Evolutionary conservation across 2,113 vertebrate species (phyloP), one percentile per base, ranked within the genome.

Genomic region (Sapayoa aenigma): DNA sequence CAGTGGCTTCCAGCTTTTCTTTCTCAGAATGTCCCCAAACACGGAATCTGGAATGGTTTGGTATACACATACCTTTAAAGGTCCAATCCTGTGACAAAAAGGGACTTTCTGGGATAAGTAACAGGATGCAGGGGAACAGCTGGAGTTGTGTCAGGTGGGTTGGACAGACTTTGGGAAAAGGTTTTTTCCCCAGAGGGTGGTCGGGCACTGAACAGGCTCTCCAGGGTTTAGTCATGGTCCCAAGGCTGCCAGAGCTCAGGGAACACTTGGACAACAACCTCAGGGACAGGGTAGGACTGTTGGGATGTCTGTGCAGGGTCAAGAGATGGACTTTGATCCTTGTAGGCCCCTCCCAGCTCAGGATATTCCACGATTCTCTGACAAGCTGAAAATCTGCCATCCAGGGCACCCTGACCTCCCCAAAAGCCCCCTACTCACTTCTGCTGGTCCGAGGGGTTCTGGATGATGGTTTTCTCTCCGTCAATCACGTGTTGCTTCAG

Each of bases 381-480:
- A 14, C 31, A 56, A n/a, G 31, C 30, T n/a, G 14, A n/a, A 56
- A 14, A 33, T 56, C 12, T 22, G 8, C 55, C 30, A 56, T 17
- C 25, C 60, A 63, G 37, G 27, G 60, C 60, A 66, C 41, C 62
- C 62, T 31, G 41, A 44, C 7, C 65, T 42, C 63, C 21, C 42
- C 18, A 13, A 46, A 67, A 73, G 5, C 41, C 44, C 73, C 56
- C 27, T 7, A 44, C 98, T 97, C 94, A 99, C 99, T 98, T 99
- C 91, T 99, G 99, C 98, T 99, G 99, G 97, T 99, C 99, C 89
- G 98, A 98, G 52, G 99, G 99, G 90, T 99, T 99, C 96, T 99
- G 99, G 95, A 99, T 99, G 96, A 99, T 99, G 5, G 99, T 99
- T 97, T 99, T 99, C 97, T 99, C 99, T 30, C 99, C 99, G 58